Percentiles rank a stretch among this genome's conserved stretches.
phyloP scores from a whole-genome alignment of 1,140 invertebrate genomes.

The Drosophila nigrodunni region DNA sequence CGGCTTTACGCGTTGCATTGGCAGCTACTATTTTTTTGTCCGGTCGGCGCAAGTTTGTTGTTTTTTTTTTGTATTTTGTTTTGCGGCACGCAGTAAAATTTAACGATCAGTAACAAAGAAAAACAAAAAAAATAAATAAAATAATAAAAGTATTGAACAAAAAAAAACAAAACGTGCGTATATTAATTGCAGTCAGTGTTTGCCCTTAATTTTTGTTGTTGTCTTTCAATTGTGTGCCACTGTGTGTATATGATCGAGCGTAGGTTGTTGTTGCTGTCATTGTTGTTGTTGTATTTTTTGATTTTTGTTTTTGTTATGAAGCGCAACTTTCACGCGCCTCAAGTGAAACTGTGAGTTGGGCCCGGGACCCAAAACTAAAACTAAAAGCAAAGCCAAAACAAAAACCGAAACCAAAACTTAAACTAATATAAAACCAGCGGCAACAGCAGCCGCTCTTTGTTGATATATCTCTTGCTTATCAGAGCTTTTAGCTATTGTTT shows the following conservation, averaged over 20 bases:
- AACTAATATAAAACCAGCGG: constrained; percentile 31
- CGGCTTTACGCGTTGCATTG: constrained; percentile 38
- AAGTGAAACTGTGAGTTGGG: constrained; percentile 75
- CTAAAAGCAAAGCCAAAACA: constrained; percentile 38
- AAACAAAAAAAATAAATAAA: constrained; percentile 26
- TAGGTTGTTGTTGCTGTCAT: constrained; percentile 12
- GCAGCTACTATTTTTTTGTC: constrained; percentile 34
- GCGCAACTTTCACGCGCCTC: constrained; percentile 79
- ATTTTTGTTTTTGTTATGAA: constrained; percentile 51
- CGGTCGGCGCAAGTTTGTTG: constrained; percentile 53
- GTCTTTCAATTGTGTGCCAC: constrained; percentile 24
- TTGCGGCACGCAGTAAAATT: constrained; percentile 18
- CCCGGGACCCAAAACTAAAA: constrained; percentile 46
- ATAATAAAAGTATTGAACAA: constrained; percentile 14
- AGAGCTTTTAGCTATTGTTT: constrained; percentile 10
- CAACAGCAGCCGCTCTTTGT: constrained; percentile 2
- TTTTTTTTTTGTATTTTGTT: constrained; percentile 1
- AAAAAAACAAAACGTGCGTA: constrained; percentile 58
- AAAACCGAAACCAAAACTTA: constrained; percentile 25
- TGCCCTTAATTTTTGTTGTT: constrained; percentile 17
- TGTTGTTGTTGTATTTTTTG: constrained; percentile 23
- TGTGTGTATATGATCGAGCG: constrained; percentile 4
- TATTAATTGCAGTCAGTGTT: constrained; percentile 35
- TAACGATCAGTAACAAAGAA: constrained; percentile 13
- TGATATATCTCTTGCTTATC: constrained; percentile 27